Conservation (phyloP, 2,888 invertebrate genomes). For the Leptopilina syphax region DNA sequence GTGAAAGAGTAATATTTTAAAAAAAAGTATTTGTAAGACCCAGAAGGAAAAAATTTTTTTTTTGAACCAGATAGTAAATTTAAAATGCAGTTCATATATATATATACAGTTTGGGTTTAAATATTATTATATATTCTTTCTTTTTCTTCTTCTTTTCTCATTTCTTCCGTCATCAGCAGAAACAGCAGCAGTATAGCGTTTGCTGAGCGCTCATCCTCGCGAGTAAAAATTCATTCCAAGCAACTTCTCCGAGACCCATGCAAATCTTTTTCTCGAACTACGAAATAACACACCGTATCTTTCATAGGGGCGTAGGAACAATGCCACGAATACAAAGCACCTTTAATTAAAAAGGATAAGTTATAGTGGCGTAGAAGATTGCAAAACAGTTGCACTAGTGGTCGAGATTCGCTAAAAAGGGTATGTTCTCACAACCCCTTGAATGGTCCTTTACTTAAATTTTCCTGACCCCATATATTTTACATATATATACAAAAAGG, state of each 20-base stretch:
- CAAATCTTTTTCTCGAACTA: slow-evolving; percentile 42
- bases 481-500: neutral
- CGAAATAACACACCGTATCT: slow-evolving; percentile 41
- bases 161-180: too few species aligned
- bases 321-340: slow-evolving; percentile 63
- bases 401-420: slow-evolving; percentile 45
- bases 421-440: slow-evolving; percentile 43
- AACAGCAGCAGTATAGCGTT: too few species aligned
- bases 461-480: slow-evolving; percentile 28
- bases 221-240: slow-evolving; percentile 20
- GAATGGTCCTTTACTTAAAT: slow-evolving; percentile 27
- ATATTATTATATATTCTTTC: too few species aligned
- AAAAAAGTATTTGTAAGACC: too few species aligned
- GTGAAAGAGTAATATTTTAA: too few species aligned
- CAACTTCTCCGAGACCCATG: slow-evolving; percentile 21
- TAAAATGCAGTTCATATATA: too few species aligned
- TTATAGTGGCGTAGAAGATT: slow-evolving; percentile 61
- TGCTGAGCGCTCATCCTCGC: too few species aligned
- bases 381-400: slow-evolving; percentile 50
- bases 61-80: too few species aligned
- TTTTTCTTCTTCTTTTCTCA: neutral
- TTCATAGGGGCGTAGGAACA: slow-evolving; percentile 36
- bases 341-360: slow-evolving; percentile 68
- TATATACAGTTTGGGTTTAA: too few species aligned
- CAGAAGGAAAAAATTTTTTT: too few species aligned